Conservation (phyloP, 92 coral and sea anemone genomes). For the Meandrina meandrites region DNA sequence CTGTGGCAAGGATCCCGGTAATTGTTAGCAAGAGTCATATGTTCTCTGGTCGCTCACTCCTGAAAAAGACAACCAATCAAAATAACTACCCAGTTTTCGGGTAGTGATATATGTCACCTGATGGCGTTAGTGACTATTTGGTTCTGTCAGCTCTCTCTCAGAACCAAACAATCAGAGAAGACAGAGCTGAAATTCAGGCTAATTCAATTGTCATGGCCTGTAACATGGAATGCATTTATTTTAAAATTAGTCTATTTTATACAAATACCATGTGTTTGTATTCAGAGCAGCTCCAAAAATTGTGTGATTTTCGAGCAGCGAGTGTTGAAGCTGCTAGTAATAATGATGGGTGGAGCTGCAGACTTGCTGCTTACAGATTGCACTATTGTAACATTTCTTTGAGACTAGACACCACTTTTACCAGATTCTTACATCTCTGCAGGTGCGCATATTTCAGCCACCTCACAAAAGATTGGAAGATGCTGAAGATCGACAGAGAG, state of each 20-base stretch:
- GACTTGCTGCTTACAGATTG: background rate
- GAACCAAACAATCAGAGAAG: too few relatives aligned
- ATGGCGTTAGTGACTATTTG: too few relatives aligned
- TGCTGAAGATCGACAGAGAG: conserved; percentile 92
- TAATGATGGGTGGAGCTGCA: background rate
- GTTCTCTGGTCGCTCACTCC: background rate
- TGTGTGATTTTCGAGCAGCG: background rate
- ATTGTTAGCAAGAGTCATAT: too few relatives aligned
- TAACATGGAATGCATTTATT: too few relatives aligned
- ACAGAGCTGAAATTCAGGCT: too few relatives aligned
- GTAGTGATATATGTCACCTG: too few relatives aligned
- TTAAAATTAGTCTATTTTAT: background rate
- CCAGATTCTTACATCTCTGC: background rate
- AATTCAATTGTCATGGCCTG: too few relatives aligned
- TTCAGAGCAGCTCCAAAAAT: background rate
- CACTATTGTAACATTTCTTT: background rate
- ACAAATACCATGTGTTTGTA: background rate
- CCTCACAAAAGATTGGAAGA: conserved; percentile 96
- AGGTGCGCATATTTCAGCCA: conserved; percentile 96
- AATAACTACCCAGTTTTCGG: too few relatives aligned
- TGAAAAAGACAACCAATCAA: too few relatives aligned
- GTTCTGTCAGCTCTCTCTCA: background rate
- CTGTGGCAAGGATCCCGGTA: conserved; percentile 95
- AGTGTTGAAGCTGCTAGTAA: background rate
- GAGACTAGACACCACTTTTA: background rate